These are phyloP conservation scores for Agrochola litura DNA, from an alignment of 2,888 invertebrate genomes.

Conservation along the genomic window DNA sequence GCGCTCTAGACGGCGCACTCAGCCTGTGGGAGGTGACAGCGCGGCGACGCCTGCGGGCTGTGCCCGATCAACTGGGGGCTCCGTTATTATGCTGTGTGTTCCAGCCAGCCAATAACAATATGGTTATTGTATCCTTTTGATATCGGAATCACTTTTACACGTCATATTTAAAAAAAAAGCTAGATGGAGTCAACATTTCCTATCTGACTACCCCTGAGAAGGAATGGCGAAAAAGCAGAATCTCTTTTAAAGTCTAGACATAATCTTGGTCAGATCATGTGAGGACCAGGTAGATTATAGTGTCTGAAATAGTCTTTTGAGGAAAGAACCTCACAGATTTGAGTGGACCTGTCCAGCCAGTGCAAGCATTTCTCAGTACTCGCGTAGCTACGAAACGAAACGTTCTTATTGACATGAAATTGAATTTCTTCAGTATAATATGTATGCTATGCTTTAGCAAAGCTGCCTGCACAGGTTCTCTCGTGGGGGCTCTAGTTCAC, in stretches of 20 bases:
- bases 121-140: conserved; percentile 94
- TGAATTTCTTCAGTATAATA: no score
- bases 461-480: background rate
- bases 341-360: no score
- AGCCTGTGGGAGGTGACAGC: conserved; percentile 93
- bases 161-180: background rate
- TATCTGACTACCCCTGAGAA: background rate
- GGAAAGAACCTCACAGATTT: no score
- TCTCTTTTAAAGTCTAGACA: background rate
- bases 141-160: background rate
- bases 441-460: background rate
- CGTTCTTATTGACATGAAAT: background rate
- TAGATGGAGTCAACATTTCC: no score
- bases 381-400: no score
- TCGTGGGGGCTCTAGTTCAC: background rate
- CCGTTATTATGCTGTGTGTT: conserved; percentile 94
- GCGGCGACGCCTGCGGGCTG: conserved; percentile 92
- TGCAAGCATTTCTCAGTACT: no score
- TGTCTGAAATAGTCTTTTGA: no score
- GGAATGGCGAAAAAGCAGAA: background rate
- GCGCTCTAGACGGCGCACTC: conserved; percentile 93
- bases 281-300: no score
- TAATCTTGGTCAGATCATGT: background rate
- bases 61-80: conserved; percentile 91
- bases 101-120: conserved; percentile 96